These are phyloP conservation scores for Temnothorax unifasciatus DNA, from an alignment of 2,888 invertebrate genomes.

Conservation along the genomic window DNA sequence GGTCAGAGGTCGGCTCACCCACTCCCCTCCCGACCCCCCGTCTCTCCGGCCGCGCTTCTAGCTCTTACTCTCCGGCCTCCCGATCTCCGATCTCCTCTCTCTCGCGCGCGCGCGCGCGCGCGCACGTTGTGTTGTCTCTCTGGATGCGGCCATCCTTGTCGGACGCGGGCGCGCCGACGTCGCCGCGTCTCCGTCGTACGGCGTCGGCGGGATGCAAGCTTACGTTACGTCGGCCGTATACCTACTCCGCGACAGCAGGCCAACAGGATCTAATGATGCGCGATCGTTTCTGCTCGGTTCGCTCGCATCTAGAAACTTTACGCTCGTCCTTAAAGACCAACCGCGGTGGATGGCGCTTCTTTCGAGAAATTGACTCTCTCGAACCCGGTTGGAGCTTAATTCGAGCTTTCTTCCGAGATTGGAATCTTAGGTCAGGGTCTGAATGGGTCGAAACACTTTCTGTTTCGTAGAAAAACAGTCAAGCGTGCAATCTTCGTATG, in stretches of 20 bases:
- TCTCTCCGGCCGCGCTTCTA: conserved; percentile 64
- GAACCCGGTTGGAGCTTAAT: neutral
- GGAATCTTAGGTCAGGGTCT: neutral
- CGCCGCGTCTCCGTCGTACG: conserved; percentile 38
- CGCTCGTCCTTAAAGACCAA: conserved; percentile 32
- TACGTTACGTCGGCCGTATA: conserved; percentile 60
- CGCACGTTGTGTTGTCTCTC: conserved; percentile 58
- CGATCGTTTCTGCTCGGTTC: conserved; percentile 43
- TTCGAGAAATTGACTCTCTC: neutral
- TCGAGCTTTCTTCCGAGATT: neutral
- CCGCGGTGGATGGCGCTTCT: neutral
- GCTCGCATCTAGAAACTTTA: conserved; percentile 26
- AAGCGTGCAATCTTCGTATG: neutral
- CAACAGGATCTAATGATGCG: conserved; percentile 76
- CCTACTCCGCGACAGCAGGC: conserved; percentile 69
- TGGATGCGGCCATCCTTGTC: conserved; percentile 50
- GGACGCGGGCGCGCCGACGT: conserved; percentile 13
- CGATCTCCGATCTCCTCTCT: conserved; percentile 67
- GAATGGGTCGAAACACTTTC: neutral
- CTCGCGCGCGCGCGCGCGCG: too few relatives aligned
- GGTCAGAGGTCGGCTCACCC: conserved; percentile 85
- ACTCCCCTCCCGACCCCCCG: conserved; percentile 80
- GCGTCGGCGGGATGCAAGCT: conserved; percentile 61
- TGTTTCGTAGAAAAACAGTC: neutral
- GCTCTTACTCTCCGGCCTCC: conserved; percentile 65